These are phyloP conservation scores for Pseudomyrmex cubaensis DNA, from an alignment of 1,140 invertebrate genomes.

Conservation along the genomic window DNA sequence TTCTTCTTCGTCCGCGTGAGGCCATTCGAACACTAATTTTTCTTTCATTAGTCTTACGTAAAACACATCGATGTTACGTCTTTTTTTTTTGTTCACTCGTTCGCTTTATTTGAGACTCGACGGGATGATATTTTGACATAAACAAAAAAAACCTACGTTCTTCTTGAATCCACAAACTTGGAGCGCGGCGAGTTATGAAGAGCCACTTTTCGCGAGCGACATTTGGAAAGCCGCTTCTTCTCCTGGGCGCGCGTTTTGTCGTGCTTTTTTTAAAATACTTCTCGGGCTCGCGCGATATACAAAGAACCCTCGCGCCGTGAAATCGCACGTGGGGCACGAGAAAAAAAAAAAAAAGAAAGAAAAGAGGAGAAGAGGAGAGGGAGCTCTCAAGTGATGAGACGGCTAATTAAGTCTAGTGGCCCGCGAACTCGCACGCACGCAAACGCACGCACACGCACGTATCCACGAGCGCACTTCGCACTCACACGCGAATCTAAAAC, in stretches of 20 bases:
- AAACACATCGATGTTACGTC: background rate
- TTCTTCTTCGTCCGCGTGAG: background rate
- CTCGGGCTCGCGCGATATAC: slow-evolving; percentile 10
- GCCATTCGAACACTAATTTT: slow-evolving; percentile 24
- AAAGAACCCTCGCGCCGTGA: slow-evolving; percentile 30
- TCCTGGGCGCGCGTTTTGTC: background rate
- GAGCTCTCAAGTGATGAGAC: slow-evolving; percentile 58
- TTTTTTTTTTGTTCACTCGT: background rate
- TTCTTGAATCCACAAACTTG: background rate
- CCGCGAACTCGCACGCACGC: background rate
- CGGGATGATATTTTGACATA: too few species aligned
- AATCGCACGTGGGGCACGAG: slow-evolving; percentile 16
- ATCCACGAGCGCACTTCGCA: background rate
- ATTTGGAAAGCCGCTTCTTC: slow-evolving; percentile 42
- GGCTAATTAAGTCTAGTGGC: slow-evolving; percentile 74
- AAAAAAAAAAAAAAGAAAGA: slow-evolving; percentile 12
- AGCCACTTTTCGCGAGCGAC: slow-evolving; percentile 17
- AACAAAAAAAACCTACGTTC: background rate
- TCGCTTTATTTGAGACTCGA: background rate
- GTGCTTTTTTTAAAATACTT: slow-evolving; percentile 25
- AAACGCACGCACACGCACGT: background rate
- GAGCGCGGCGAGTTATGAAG: background rate
- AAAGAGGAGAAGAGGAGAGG: background rate
- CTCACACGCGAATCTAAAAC: background rate
- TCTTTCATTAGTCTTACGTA: background rate